Conservation (phyloP, 2,888 invertebrate genomes). For the Leptopilina myrica region DNA sequence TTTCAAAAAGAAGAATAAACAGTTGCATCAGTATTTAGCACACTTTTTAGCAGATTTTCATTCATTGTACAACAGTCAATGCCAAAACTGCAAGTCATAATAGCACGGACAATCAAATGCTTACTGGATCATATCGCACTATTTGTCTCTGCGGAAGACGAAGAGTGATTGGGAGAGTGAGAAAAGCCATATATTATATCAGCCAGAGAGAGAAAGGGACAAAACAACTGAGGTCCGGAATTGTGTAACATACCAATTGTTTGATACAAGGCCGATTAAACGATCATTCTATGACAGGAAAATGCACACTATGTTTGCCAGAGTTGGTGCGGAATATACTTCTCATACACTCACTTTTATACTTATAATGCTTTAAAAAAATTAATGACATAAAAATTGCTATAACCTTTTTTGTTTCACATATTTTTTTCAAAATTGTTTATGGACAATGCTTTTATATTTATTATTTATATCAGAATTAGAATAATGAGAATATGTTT, state of each 20-base stretch:
- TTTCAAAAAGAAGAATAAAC: no score
- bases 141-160: conserved; percentile 75
- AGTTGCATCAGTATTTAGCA: background rate
- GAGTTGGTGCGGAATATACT: conserved; percentile 67
- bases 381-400: no score
- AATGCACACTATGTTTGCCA: conserved; percentile 51
- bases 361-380: background rate
- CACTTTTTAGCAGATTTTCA: background rate
- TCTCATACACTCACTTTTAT: conserved; percentile 57
- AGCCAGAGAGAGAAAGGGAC: conserved; percentile 48
- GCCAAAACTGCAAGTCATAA: conserved; percentile 70
- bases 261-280: conserved; percentile 75
- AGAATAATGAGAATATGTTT: no score
- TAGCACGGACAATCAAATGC: conserved; percentile 75
- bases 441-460: no score
- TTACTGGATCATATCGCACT: conserved; percentile 70
- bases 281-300: conserved; percentile 63
- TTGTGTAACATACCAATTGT: conserved; percentile 68
- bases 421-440: no score
- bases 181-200: conserved; percentile 41
- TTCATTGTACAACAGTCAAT: background rate
- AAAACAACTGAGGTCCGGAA: conserved; percentile 55
- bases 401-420: no score
- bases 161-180: conserved; percentile 55
- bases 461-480: no score